Base-by-base conservation (phyloP, 2,888 invertebrate species). In the Eupithecia centaureata region DNA sequence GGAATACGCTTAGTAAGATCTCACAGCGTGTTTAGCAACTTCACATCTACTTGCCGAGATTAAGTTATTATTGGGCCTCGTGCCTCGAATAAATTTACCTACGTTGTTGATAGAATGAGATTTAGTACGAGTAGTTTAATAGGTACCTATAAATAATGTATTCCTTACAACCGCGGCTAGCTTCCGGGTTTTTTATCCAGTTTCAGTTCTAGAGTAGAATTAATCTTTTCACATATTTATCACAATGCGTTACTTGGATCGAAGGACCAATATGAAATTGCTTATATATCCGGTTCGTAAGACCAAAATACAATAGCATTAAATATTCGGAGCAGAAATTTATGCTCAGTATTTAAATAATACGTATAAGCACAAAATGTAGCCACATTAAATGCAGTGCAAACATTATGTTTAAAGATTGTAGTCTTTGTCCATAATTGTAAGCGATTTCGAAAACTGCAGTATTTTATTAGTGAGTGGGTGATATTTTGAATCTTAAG, bases 71-170 rank as follows among this genome's bases (percentile, higher is more conserved):
- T 65, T 33, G 35, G 28, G 27, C 18, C 54, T 28, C 61, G 59
- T 59, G 68, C 15, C 13, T 28, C 56, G 74, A 72, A 76, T 77
- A 72, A 70, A 77, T 76, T 77, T 77, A 77, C 72, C 73, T 70
- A 54, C 58, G 13, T 25, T 56, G 27, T 54, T 51, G 47, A 61
- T 33, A 22, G 22, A 32, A 22, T 22, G 57, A 22, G 57, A 32
- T 33, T 32, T 57, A n/a, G 22, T 22, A 22, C 47, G 12, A 30
- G 32, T 57, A 12, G 30, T 22, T 57, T 33, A 57, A 3, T 32
- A 32, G 8, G 5, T 18, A 57, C 32, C 47, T 22, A 57, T 32
- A 32, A 12, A 32, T 32, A 32, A 32, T 32, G 10, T 57, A 18
- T 18, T 52, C 27, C 13, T 52, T 18, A 4, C 18, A 56, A n/a